These are phyloP conservation scores for Nannoperca obscura DNA, from an alignment of 2,797 vertebrate species.

Conservation along the genomic window DNA sequence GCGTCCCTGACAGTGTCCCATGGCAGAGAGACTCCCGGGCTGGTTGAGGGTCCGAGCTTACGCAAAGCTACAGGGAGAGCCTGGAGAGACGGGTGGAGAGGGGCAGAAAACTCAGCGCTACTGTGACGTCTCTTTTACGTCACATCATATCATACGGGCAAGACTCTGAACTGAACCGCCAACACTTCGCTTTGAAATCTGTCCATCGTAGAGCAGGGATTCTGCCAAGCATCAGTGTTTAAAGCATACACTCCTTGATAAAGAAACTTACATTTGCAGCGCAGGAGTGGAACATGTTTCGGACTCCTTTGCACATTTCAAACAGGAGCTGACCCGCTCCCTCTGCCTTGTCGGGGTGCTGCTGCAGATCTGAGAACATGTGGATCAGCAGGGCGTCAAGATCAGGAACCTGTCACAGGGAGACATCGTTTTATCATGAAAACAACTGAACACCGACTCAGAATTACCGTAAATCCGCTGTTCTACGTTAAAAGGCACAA, in stretches of 20 bases:
- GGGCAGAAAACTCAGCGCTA: not conserved
- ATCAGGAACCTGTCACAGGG: conserved; percentile 88
- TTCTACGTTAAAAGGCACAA: not conserved
- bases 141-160: not conserved
- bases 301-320: conserved; percentile 97
- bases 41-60: conserved; percentile 91
- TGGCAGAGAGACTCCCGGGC: conserved; percentile 80
- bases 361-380: conserved; percentile 90
- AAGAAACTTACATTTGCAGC: conserved; percentile 84
- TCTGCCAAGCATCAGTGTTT: not conserved
- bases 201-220: not conserved
- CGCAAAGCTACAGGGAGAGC: conserved; percentile 86
- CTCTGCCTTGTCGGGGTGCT: conserved; percentile 90
- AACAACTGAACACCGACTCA: not conserved
- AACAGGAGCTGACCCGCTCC: conserved; percentile 95
- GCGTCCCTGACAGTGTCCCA: conserved; percentile 90
- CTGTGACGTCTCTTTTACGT: not conserved
- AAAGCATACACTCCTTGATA: fast-evolving
- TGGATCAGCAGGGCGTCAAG: conserved; percentile 89
- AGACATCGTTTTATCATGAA: not conserved
- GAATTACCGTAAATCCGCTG: not conserved
- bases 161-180: not conserved
- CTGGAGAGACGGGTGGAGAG: conserved; percentile 72
- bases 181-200: not conserved
- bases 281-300: conserved; percentile 96